A percentile compares a stretch with the other conserved stretches of the same genome.
Evolutionary conservation across 2,888 invertebrate species (phyloP).

Genomic region (Trissoscelio sp.): DNA sequence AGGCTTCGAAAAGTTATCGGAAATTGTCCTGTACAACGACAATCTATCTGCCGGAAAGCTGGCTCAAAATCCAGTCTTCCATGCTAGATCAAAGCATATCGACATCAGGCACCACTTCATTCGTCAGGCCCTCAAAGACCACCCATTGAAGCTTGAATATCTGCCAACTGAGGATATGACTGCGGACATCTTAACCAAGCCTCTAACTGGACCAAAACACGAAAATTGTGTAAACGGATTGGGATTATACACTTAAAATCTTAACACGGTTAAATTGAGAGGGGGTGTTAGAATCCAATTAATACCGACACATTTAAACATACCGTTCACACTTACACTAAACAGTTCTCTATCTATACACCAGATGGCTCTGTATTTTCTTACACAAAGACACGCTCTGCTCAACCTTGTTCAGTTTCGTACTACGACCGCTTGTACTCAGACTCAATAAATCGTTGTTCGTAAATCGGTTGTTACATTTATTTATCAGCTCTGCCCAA

Average conservation of each 20-base stretch:
- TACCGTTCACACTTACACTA: no score
- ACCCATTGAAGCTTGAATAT: constrained; percentile 23
- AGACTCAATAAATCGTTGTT: no score
- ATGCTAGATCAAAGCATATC: constrained; percentile 22
- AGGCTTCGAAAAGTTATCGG: constrained; percentile 7
- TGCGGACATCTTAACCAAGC: constrained; percentile 31
- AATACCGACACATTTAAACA: no score
- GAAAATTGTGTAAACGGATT: neutral
- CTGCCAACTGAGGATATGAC: constrained; percentile 17
- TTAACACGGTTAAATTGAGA: neutral
- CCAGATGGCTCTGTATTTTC: no score
- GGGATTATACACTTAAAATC: neutral
- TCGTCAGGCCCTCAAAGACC: constrained; percentile 28
- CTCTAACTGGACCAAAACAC: constrained; percentile 2
- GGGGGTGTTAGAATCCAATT: constrained; percentile 10
- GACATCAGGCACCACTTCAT: constrained; percentile 64
- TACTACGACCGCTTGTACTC: no score
- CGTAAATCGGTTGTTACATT: no score
- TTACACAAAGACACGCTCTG: no score
- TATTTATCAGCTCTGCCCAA: no score
- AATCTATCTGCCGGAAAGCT: constrained; percentile 48
- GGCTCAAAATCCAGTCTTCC: neutral
- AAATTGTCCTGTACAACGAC: constrained; percentile 46
- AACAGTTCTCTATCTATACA: no score
- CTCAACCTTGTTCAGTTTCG: no score